phyloP scores from a whole-genome alignment of 2,888 invertebrate species.

The Aphodius granarius region DNA sequence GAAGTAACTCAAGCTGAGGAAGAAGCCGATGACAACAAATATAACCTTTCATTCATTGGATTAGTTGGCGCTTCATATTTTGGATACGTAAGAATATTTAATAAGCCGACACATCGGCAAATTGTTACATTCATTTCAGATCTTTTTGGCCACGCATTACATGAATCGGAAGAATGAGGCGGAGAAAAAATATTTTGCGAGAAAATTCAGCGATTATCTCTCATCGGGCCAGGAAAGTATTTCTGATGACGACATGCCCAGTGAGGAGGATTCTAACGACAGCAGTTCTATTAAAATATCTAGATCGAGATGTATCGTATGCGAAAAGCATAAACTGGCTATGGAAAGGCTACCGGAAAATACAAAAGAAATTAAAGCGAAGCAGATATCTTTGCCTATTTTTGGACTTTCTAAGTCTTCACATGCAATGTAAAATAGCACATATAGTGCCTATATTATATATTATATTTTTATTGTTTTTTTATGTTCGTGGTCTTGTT shows the following conservation, averaged over 20 bases:
- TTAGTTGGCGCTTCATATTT: constrained; percentile 23
- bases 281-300: not conserved
- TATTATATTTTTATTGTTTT: not conserved
- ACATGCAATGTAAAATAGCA: not conserved
- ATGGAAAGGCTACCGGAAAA: not conserved
- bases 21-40: constrained; percentile 6
- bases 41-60: constrained; percentile 18
- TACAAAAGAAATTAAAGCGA: not conserved
- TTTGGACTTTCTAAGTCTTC: not conserved
- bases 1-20: not conserved
- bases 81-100: constrained; percentile 22
- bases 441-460: not conserved
- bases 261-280: not conserved
- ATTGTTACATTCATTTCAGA: constrained; percentile 1
- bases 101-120: not conserved
- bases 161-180: not conserved
- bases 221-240: not conserved
- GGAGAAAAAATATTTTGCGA: not conserved
- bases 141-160: constrained; percentile 18
- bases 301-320: not conserved
- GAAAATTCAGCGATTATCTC: not conserved
- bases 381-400: not conserved
- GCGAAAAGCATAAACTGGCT: not conserved
- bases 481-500: too few relatives aligned
- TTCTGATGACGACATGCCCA: not conserved